These are phyloP conservation scores for Loripinus fragilis DNA, from an alignment of 2,888 invertebrate species.

Conservation along the genomic window DNA sequence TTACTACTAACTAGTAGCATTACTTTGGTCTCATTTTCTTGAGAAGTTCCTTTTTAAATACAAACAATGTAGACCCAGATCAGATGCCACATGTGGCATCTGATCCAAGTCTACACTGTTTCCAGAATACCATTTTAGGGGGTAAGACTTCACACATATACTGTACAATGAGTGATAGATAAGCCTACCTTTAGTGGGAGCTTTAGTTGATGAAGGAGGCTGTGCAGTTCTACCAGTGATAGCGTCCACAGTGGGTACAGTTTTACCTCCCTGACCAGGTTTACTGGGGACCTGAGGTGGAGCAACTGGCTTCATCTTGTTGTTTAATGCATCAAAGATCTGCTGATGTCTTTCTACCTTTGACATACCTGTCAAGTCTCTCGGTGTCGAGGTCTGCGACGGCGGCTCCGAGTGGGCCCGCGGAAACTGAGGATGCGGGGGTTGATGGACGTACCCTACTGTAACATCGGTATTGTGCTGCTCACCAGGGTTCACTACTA, in stretches of 20 bases:
- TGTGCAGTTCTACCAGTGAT: background rate
- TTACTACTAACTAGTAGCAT: too few relatives aligned
- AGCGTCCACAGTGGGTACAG: background rate
- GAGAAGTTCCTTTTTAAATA: too few relatives aligned
- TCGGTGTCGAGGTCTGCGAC: slow-evolving; percentile 31
- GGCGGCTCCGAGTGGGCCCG: slow-evolving; percentile 21
- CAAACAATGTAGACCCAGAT: too few relatives aligned
- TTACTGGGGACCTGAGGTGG: slow-evolving; percentile 15
- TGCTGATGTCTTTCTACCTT: slow-evolving; percentile 52
- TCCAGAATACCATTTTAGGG: too few relatives aligned
- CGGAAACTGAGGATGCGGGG: slow-evolving; percentile 10
- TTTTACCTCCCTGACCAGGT: background rate
- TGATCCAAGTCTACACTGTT: too few relatives aligned
- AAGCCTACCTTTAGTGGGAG: too few relatives aligned
- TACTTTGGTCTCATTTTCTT: too few relatives aligned
- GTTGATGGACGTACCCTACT: slow-evolving; percentile 37
- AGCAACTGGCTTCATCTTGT: slow-evolving; percentile 31
- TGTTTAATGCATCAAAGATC: slow-evolving; percentile 55
- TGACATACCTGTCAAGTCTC: slow-evolving; percentile 42
- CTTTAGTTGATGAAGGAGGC: background rate
- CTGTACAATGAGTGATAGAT: too few relatives aligned
- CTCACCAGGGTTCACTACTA: slow-evolving; percentile 46
- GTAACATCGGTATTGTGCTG: slow-evolving; percentile 38
- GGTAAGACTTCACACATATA: too few relatives aligned
- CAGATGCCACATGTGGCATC: too few relatives aligned